phyloP scores from a whole-genome alignment of 35 echinoderm and acorn worm genomes.

The Ophiothrix spiculata region DNA sequence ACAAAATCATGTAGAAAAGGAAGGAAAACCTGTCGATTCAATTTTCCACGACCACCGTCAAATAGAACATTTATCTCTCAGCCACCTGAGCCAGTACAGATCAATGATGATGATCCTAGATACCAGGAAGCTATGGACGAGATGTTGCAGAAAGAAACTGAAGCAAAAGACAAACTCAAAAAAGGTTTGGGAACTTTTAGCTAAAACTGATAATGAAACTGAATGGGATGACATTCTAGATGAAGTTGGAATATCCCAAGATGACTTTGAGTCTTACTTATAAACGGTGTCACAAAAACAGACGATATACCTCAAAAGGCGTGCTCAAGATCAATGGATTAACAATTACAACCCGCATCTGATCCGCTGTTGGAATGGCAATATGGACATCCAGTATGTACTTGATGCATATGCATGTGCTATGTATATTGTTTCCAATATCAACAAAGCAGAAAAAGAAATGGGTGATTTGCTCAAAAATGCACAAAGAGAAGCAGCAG shows the following conservation, averaged over 20 bases:
- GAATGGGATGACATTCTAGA: conserved; percentile 31
- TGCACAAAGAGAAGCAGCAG: conserved; percentile 39
- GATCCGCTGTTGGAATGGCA: conserved; percentile 53
- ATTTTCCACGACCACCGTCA: conserved; percentile 35
- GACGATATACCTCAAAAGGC: conserved; percentile 30
- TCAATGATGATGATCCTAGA: neutral
- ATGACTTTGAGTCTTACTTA: conserved; percentile 28
- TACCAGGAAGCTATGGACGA: neutral
- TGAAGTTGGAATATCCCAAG: conserved; percentile 19
- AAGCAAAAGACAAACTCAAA: conserved; percentile 16
- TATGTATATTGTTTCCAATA: conserved; percentile 63
- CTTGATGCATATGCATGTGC: conserved; percentile 40
- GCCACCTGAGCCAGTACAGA: neutral
- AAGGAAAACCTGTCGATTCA: no score
- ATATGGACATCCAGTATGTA: conserved; percentile 65
- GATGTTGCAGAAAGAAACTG: neutral
- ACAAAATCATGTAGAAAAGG: no score
- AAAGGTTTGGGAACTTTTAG: neutral
- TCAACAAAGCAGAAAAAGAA: conserved; percentile 60
- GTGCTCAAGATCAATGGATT: conserved; percentile 44
- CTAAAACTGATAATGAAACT: neutral
- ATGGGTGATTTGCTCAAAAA: conserved; percentile 47
- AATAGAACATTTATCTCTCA: no score
- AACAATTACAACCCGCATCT: conserved; percentile 62
- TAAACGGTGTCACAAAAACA: conserved; percentile 23